A percentile compares a stretch with the other conserved stretches of the same genome.
Evolutionary conservation across 2,113 vertebrate species (phyloP).

Genomic region (Lipophrys pholis): DNA sequence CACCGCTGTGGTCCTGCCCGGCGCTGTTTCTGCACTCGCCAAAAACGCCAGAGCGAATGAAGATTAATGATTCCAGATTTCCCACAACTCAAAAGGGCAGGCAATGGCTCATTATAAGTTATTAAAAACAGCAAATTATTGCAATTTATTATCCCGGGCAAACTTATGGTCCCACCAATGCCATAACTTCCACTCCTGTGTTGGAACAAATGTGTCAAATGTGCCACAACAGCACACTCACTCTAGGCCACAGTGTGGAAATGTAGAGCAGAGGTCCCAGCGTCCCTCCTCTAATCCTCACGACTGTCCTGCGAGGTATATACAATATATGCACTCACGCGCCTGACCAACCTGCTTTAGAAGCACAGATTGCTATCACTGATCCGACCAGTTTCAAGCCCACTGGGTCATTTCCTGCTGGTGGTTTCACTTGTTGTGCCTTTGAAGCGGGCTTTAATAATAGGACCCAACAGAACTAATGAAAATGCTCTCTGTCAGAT

Average conservation of each 20-base stretch:
- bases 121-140: conserved; percentile 82
- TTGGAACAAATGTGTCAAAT: conserved; percentile 76
- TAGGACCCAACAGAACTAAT: conserved; percentile 84
- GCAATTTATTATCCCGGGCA: conserved; percentile 73
- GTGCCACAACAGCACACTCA: conserved; percentile 34
- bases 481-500: conserved; percentile 83
- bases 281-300: conserved; percentile 11
- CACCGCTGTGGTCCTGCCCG: conserved; percentile 62
- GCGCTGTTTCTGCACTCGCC: conserved; percentile 55
- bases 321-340: conserved; percentile 36
- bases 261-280: conserved; percentile 32
- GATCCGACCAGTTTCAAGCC: conserved; percentile 63
- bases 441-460: conserved; percentile 84
- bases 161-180: conserved; percentile 67
- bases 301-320: conserved; percentile 26
- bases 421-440: conserved; percentile 83
- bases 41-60: conserved; percentile 70
- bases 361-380: conserved; percentile 53
- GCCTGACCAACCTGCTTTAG: conserved; percentile 46
- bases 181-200: conserved; percentile 78
- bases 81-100: conserved; percentile 62
- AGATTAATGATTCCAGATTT: conserved; percentile 79
- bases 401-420: conserved; percentile 80
- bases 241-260: conserved; percentile 22
- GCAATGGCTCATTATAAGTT: conserved; percentile 71